A percentile compares a stretch with the other conserved stretches of the same genome.
These are phyloP conservation scores for Luscinia luscinia DNA, from an alignment of 2,797 vertebrate species.

Conservation along the genomic window DNA sequence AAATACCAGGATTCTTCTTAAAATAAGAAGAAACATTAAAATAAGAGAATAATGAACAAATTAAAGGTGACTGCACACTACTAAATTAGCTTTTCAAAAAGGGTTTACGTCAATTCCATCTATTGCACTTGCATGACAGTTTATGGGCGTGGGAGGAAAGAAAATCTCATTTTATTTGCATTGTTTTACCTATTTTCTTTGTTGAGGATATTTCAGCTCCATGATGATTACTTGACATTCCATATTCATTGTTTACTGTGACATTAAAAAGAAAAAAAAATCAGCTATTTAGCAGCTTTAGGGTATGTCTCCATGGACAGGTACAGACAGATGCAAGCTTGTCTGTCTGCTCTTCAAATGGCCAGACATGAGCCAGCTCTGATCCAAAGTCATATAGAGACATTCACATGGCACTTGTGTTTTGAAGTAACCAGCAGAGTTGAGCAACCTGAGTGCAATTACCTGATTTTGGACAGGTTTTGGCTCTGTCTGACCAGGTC, in stretches of 20 bases:
- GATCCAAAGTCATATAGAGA: conserved; percentile 41
- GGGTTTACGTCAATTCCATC: not conserved
- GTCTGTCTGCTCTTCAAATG: conserved; percentile 56
- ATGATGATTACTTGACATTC: conserved; percentile 38
- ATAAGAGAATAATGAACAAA: not conserved
- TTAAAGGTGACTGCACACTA: not conserved
- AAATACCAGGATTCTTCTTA: not conserved
- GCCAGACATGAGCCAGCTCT: conserved; percentile 34
- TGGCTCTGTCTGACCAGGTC: conserved; percentile 30
- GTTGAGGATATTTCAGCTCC: conserved; percentile 42
- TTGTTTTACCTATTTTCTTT: conserved; percentile 52
- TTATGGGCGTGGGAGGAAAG: conserved; percentile 12
- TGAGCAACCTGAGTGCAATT: conserved; percentile 14
- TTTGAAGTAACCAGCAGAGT: conserved; percentile 33
- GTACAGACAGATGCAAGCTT: conserved; percentile 61
- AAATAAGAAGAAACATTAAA: conserved; percentile 8
- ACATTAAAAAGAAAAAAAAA: not conserved
- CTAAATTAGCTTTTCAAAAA: conserved; percentile 28
- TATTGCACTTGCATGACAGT: conserved; percentile 26
- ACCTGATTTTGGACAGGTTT: conserved; percentile 16
- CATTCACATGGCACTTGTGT: conserved; percentile 43
- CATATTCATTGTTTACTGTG: conserved; percentile 51
- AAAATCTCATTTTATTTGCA: conserved; percentile 40
- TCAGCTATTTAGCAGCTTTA: conserved; percentile 49
- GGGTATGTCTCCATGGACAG: conserved; percentile 62